phyloP scores from a whole-genome alignment of 2,797 vertebrate species.

The Dermochelys coriacea region DNA sequence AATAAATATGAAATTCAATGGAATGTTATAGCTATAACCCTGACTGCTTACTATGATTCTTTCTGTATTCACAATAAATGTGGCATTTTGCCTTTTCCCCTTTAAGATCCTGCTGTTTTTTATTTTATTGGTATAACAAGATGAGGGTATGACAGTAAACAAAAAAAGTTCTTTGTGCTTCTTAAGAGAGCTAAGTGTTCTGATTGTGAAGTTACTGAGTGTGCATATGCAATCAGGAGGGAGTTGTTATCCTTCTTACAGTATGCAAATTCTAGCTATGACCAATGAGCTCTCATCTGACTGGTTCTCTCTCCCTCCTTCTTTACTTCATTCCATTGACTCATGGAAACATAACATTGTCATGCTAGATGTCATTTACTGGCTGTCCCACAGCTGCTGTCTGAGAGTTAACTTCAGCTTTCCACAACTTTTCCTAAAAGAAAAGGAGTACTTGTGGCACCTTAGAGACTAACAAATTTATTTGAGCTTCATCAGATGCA shows the following conservation, averaged over 20 bases:
- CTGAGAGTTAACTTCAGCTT: neutral
- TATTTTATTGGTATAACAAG: neutral
- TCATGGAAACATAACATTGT: neutral
- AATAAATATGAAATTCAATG: no score
- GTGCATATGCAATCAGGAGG: no score
- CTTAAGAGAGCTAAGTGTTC: constrained; percentile 52
- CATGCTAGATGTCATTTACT: neutral
- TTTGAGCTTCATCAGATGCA: no score
- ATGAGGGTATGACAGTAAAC: constrained; percentile 55
- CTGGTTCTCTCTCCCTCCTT: neutral
- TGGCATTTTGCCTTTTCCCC: no score
- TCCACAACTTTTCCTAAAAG: no score
- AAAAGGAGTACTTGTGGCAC: no score
- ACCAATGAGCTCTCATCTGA: neutral
- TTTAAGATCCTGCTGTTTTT: no score
- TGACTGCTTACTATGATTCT: no score
- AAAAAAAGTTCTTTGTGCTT: constrained; percentile 60
- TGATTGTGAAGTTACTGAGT: no score
- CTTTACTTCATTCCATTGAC: neutral
- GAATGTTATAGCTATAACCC: no score
- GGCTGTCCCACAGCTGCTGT: neutral
- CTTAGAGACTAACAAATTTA: no score
- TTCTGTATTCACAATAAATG: no score
- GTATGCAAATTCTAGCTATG: constrained; percentile 45
- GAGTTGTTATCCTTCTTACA: constrained; percentile 48